Evolutionary conservation across 1,140 invertebrate species (phyloP).

Genomic region (Subanguina moxae): DNA sequence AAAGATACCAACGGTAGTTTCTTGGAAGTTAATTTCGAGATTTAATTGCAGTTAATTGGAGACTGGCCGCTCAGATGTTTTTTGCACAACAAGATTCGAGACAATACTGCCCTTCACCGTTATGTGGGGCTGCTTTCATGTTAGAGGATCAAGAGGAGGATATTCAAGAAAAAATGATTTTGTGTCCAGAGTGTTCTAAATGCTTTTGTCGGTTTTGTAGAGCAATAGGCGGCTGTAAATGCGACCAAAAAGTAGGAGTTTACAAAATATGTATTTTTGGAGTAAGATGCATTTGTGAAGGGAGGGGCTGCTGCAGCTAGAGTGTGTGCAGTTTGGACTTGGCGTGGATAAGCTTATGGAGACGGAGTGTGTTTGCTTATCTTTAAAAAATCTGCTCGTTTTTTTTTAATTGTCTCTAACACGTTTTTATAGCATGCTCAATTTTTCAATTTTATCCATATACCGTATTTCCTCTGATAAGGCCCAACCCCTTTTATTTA

Average conservation of each 20-base stretch:
- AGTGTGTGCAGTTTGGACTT: no score
- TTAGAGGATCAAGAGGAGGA: slow-evolving; percentile 15
- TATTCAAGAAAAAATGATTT: slow-evolving; percentile 15
- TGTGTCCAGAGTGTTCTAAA: slow-evolving; percentile 28
- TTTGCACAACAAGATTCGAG: slow-evolving; percentile 20
- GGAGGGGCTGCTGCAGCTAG: no score
- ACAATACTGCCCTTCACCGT: slow-evolving; percentile 25
- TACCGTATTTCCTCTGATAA: no score
- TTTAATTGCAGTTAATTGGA: no score
- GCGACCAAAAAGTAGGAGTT: neutral
- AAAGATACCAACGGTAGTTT: slow-evolving; percentile 13
- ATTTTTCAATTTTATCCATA: no score
- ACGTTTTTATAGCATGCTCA: no score
- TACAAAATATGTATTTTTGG: slow-evolving; percentile 1
- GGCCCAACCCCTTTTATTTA: no score
- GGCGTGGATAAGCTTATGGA: no score
- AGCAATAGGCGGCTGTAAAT: slow-evolving; percentile 3
- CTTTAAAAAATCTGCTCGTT: no score
- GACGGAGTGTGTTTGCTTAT: no score
- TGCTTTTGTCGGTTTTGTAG: neutral
- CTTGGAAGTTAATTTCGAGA: no score
- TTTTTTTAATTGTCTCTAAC: no score
- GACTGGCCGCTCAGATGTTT: slow-evolving; percentile 24
- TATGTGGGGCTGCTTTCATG: slow-evolving; percentile 27
- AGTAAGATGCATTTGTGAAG: neutral